A percentile compares a stretch with the other conserved stretches of the same genome.
Evolutionary conservation across 2,888 invertebrate genomes (phyloP).

Genomic region (Netelia inedita): DNA sequence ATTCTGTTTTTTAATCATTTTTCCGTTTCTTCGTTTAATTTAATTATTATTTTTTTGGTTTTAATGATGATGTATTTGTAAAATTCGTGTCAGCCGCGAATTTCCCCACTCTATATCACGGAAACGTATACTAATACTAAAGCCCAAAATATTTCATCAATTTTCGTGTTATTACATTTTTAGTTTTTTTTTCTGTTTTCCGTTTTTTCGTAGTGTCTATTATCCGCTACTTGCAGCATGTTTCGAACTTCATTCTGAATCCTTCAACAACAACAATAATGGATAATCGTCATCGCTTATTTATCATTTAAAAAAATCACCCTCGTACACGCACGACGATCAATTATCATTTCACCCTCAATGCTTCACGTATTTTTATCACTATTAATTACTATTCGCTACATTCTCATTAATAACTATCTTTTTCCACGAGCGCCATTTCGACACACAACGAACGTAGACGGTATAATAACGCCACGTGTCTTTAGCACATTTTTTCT

Average conservation of each 20-base stretch:
- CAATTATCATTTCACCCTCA: slow-evolving; percentile 62
- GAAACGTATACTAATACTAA: slow-evolving; percentile 80
- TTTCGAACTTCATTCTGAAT: slow-evolving; percentile 50
- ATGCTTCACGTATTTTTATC: slow-evolving; percentile 45
- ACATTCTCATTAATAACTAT: slow-evolving; percentile 70
- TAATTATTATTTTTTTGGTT: neutral
- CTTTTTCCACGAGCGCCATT: slow-evolving; percentile 28
- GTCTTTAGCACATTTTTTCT: slow-evolving; percentile 32
- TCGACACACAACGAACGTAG: slow-evolving; percentile 51
- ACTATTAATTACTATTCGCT: slow-evolving; percentile 74
- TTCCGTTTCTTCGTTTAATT: neutral
- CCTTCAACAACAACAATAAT: slow-evolving; percentile 69
- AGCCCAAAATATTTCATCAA: slow-evolving; percentile 80
- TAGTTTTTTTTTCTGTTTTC: slow-evolving; percentile 25
- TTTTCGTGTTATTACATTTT: slow-evolving; percentile 35
- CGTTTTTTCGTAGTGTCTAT: slow-evolving; percentile 12
- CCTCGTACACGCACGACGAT: slow-evolving; percentile 65
- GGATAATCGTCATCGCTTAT: slow-evolving; percentile 66
- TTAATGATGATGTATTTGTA: neutral
- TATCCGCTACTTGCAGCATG: slow-evolving; percentile 41
- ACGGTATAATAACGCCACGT: slow-evolving; percentile 48
- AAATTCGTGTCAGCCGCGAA: slow-evolving; percentile 8
- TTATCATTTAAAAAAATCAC: slow-evolving; percentile 50
- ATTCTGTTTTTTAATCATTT: neutral
- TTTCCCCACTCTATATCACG: slow-evolving; percentile 43